These are phyloP conservation scores for Prinia subflava DNA, from an alignment of 2,113 vertebrate genomes.

Conservation along the genomic window DNA sequence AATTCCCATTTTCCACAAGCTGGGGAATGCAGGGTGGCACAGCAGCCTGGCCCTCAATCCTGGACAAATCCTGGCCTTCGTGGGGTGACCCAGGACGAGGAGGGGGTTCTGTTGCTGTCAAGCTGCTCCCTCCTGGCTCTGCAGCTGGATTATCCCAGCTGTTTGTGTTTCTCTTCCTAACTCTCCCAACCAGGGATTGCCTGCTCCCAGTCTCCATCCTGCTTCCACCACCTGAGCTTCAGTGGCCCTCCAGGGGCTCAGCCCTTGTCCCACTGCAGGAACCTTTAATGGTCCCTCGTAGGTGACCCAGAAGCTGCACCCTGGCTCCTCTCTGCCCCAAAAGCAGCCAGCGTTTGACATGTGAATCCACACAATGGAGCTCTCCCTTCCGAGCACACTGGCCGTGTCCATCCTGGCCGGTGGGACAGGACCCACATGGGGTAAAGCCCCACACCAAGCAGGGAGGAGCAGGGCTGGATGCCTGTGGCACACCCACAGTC, in stretches of 20 bases:
- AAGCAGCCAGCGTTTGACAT: not conserved
- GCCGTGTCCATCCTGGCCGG: accelerated
- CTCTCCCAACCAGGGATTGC: accelerated
- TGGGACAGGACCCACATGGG: accelerated
- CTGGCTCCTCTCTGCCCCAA: not conserved
- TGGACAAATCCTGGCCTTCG: accelerated
- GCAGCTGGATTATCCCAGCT: not conserved
- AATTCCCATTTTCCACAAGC: not conserved
- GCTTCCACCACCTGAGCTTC: not conserved
- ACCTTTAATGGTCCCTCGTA: accelerated
- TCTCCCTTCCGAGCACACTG: too few relatives aligned
- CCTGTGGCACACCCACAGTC: accelerated
- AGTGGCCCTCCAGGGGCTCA: not conserved
- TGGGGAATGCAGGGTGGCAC: accelerated
- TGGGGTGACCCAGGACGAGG: not conserved
- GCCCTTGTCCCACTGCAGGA: accelerated
- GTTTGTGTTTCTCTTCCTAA: not conserved
- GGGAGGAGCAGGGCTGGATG: not conserved
- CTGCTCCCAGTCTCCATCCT: not conserved
- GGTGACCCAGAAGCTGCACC: not conserved
- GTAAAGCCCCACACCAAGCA: accelerated
- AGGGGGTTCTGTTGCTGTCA: not conserved
- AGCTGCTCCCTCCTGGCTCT: not conserved
- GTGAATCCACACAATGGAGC: accelerated
- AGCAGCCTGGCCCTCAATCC: not conserved